These are phyloP conservation scores for Menidia menidia DNA, from an alignment of 2,797 vertebrate species.

Conservation along the genomic window DNA sequence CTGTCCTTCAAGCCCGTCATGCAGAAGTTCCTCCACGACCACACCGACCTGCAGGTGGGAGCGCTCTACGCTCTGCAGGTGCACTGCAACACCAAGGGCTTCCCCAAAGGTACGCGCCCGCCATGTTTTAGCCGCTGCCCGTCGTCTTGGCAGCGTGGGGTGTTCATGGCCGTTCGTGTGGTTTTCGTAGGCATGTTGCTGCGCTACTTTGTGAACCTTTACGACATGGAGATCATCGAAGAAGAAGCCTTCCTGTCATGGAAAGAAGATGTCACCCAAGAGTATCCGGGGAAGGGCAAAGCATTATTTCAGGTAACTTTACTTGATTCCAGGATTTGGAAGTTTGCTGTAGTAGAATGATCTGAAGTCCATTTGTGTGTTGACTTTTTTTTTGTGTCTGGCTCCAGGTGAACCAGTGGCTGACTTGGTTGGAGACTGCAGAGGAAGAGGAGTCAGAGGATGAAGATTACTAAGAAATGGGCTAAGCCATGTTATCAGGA, in stretches of 20 bases:
- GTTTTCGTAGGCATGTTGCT: slow-evolving; percentile 91
- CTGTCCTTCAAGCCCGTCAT: slow-evolving; percentile 97
- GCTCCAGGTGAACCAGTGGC: slow-evolving; percentile 96
- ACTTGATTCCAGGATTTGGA: not conserved
- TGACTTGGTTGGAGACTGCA: slow-evolving; percentile 99
- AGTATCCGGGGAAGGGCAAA: slow-evolving; percentile 99
- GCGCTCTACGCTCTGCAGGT: slow-evolving; percentile 97
- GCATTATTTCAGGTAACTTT: slow-evolving; percentile 96
- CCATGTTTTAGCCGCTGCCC: no score
- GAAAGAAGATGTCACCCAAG: slow-evolving; percentile 99
- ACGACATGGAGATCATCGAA: slow-evolving; percentile 99
- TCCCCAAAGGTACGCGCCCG: slow-evolving; percentile 90
- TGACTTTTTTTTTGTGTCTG: not conserved
- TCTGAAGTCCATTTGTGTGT: not conserved
- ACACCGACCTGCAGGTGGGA: slow-evolving; percentile 93
- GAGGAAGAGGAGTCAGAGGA: slow-evolving; percentile 99
- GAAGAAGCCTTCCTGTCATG: slow-evolving; percentile 99
- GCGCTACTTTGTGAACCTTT: slow-evolving; percentile 97
- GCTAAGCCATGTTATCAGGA: slow-evolving; percentile 86
- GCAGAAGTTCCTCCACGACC: slow-evolving; percentile 98
- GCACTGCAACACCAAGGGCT: slow-evolving; percentile 93
- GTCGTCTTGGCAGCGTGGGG: not conserved
- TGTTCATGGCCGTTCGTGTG: not conserved
- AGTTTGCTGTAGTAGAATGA: not conserved
- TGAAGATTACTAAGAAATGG: slow-evolving; percentile 94